phyloP scores from a whole-genome alignment of 2,797 vertebrate species.

The Epinephelus awoara region DNA sequence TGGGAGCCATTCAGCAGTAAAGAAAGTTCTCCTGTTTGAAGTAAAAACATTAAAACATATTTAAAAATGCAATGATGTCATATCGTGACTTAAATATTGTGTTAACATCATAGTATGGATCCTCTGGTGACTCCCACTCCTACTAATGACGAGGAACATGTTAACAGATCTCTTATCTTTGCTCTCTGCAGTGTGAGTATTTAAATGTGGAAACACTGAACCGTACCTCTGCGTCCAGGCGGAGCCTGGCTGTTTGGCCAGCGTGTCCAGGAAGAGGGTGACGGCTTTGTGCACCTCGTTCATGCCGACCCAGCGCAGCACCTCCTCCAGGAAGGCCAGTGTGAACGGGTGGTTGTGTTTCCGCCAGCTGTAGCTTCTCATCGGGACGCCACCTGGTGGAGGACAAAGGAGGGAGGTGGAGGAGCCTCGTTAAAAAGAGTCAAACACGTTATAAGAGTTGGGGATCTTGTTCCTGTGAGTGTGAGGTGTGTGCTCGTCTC shows the following conservation, averaged over 20 bases:
- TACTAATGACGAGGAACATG: not conserved
- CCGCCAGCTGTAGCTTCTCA: constrained; percentile 83
- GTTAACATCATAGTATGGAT: too few relatives aligned
- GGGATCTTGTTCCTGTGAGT: not conserved
- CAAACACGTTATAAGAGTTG: not conserved
- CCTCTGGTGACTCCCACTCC: too few relatives aligned
- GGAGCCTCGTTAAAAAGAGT: not conserved
- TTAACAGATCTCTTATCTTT: too few relatives aligned
- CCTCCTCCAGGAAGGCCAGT: constrained; percentile 90
- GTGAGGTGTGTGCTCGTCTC: constrained; percentile 62
- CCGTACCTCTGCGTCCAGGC: constrained; percentile 82
- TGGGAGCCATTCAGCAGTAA: too few relatives aligned
- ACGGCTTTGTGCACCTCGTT: constrained; percentile 95
- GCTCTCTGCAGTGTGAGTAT: not conserved
- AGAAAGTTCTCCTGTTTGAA: too few relatives aligned
- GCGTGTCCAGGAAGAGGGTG: constrained; percentile 88
- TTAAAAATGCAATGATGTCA: too few relatives aligned
- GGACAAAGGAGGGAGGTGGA: not conserved
- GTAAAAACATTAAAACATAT: too few relatives aligned
- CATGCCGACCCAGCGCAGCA: constrained; percentile 91
- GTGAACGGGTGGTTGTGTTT: constrained; percentile 87
- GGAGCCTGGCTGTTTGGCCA: constrained; percentile 78
- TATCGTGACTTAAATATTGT: too few relatives aligned
- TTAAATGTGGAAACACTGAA: too few relatives aligned
- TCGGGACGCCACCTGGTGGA: constrained; percentile 83